Evolutionary conservation across 2,113 vertebrate species (phyloP).

Genomic region (Oryzias melastigma): DNA sequence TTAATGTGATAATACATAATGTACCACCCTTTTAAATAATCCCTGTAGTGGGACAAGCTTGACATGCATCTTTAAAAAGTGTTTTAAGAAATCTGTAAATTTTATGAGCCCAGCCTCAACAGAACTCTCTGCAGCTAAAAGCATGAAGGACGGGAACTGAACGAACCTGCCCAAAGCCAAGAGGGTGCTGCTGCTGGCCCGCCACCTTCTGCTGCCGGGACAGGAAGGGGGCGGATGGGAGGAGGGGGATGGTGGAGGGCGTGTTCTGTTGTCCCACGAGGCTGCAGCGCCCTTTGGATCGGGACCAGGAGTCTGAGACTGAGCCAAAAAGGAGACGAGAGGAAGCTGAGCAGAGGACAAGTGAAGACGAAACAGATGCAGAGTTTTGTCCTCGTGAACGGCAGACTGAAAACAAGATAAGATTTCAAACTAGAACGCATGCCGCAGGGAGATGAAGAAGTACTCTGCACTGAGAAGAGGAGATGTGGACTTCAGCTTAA

Average conservation of each 20-base stretch:
- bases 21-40: no score
- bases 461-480: neutral
- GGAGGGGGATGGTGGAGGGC: constrained; percentile 72
- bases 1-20: no score
- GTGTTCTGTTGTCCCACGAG: constrained; percentile 80
- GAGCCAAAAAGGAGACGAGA: constrained; percentile 5
- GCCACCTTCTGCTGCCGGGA: constrained; percentile 84
- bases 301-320: constrained; percentile 83
- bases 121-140: neutral
- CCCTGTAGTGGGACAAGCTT: no score
- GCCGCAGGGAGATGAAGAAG: neutral
- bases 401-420: constrained; percentile 1
- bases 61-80: neutral
- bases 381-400: constrained; percentile 20
- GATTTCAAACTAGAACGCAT: constrained; percentile 37
- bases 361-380: neutral
- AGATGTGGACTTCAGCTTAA: neutral
- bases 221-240: constrained; percentile 77
- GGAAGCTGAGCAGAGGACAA: constrained; percentile 6
- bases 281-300: constrained; percentile 85
- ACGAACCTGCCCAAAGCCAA: constrained; percentile 89
- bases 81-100: neutral
- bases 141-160: neutral
- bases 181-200: constrained; percentile 83
- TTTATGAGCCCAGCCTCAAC: neutral